phyloP scores from a whole-genome alignment of 2,888 invertebrate species.

The Netelia melanura region DNA sequence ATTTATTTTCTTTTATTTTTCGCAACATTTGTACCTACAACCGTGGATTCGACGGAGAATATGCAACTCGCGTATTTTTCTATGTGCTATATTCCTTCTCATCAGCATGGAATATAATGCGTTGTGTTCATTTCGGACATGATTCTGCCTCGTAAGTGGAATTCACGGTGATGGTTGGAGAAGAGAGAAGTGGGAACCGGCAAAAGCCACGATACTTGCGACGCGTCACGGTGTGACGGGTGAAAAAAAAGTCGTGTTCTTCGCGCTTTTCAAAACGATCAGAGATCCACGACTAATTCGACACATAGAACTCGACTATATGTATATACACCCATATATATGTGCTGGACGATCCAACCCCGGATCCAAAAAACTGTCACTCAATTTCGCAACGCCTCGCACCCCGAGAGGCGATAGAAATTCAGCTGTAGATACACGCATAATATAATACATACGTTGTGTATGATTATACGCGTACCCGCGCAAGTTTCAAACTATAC shows the following conservation, averaged over 20 bases:
- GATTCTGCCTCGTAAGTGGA: constrained; percentile 48
- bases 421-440: constrained; percentile 34
- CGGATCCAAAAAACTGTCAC: constrained; percentile 65
- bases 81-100: constrained; percentile 20
- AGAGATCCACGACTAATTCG: constrained; percentile 66
- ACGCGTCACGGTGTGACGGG: background rate
- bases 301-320: too few species aligned
- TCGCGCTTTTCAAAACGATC: constrained; percentile 58
- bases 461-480: constrained; percentile 20
- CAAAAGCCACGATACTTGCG: constrained; percentile 43
- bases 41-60: too few species aligned
- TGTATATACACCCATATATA: constrained; percentile 15
- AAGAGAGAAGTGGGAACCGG: constrained; percentile 24
- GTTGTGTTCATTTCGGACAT: constrained; percentile 32
- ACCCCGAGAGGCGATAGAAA: constrained; percentile 53
- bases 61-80: constrained; percentile 10
- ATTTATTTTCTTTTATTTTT: constrained; percentile 2
- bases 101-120: constrained; percentile 28
- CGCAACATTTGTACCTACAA: background rate
- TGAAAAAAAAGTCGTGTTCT: constrained; percentile 43
- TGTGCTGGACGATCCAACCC: constrained; percentile 39
- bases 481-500: constrained; percentile 1
- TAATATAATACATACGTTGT: constrained; percentile 14
- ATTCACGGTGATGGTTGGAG: background rate
- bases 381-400: constrained; percentile 70